Conservation (phyloP, 2,888 invertebrate species). For the Oasisia sp. region DNA sequence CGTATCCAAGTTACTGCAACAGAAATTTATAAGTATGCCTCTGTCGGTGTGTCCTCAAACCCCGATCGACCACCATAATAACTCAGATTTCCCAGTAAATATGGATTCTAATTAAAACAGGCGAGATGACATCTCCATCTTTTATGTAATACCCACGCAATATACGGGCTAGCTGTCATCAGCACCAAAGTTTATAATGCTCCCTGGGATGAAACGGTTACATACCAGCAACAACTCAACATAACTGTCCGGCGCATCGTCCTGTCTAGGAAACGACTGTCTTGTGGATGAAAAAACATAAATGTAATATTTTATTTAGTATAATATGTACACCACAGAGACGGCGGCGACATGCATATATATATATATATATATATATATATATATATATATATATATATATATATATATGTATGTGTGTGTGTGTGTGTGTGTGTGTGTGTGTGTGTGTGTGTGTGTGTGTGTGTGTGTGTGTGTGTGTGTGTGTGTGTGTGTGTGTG, state of each 20-base stretch:
- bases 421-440: too few relatives aligned
- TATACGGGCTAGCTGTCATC: constrained; percentile 6
- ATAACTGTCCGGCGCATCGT: not conserved
- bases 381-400: too few relatives aligned
- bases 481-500: too few relatives aligned
- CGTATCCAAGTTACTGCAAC: constrained; percentile 17
- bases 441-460: too few relatives aligned
- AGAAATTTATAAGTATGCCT: constrained; percentile 13
- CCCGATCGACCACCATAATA: not conserved
- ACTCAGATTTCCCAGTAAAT: constrained; percentile 13
- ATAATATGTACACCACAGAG: too few relatives aligned
- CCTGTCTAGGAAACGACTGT: not conserved
- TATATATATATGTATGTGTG: too few relatives aligned
- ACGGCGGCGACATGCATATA: too few relatives aligned
- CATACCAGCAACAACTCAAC: not conserved
- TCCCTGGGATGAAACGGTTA: not conserved
- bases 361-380: too few relatives aligned
- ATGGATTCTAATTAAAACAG: constrained; percentile 4
- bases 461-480: too few relatives aligned
- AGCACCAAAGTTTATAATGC: not conserved
- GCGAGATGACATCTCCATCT: constrained; percentile 3
- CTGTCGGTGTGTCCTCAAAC: not conserved
- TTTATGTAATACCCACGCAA: not conserved
- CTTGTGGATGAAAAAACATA: too few relatives aligned
- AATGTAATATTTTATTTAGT: too few relatives aligned